Percentiles rank a stretch among this genome's conserved stretches.
These are phyloP conservation scores for Seriola rivoliana DNA, from an alignment of 2,113 vertebrate genomes.

Conservation along the genomic window DNA sequence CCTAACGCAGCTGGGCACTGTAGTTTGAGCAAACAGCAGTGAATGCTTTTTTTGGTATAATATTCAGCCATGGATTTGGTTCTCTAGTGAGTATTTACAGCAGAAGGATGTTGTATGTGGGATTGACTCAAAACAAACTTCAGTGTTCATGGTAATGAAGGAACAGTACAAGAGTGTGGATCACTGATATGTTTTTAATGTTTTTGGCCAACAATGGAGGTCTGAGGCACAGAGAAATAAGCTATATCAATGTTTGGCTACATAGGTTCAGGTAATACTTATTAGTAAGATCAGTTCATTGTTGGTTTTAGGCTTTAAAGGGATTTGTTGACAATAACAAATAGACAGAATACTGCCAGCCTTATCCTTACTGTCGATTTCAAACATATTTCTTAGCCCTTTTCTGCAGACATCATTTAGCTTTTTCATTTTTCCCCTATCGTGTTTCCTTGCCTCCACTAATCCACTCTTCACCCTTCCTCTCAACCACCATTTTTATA, in stretches of 20 bases:
- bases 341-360: background rate
- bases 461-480: background rate
- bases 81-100: background rate
- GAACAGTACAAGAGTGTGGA: background rate
- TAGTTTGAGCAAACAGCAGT: no score
- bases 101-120: background rate
- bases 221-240: background rate
- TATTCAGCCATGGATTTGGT: background rate
- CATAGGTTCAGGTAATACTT: no score
- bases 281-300: background rate
- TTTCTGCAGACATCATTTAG: constrained; percentile 5
- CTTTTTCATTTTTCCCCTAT: background rate
- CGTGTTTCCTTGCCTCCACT: background rate
- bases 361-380: constrained; percentile 13
- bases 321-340: background rate
- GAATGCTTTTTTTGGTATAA: no score
- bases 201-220: background rate
- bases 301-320: background rate
- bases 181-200: background rate
- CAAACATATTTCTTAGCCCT: background rate
- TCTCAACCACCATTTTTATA: background rate
- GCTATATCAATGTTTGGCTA: background rate
- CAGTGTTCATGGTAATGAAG: constrained; percentile 6
- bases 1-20: no score
- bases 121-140: background rate